phyloP scores from a whole-genome alignment of 2,888 invertebrate genomes.

The Cheiracanthium punctorium region DNA sequence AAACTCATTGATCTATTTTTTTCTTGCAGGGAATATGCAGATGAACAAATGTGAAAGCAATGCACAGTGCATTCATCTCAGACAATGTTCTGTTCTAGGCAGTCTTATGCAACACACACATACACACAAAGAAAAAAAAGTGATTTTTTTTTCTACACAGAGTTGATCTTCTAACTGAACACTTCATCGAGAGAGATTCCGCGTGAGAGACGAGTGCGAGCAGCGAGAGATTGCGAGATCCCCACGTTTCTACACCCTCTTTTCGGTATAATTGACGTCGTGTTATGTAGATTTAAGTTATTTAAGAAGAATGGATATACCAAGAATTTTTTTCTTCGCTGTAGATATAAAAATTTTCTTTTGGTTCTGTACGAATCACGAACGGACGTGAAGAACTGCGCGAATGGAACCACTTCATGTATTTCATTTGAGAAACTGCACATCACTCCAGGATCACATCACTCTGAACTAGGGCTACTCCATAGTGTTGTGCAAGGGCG shows the following conservation, averaged over 20 bases:
- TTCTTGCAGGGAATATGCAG: not conserved
- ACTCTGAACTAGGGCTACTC: too few relatives aligned
- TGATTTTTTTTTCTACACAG: too few relatives aligned
- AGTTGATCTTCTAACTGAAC: not conserved
- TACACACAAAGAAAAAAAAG: too few relatives aligned
- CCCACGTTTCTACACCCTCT: too few relatives aligned
- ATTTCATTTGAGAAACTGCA: too few relatives aligned
- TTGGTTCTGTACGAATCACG: not conserved
- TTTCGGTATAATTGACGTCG: too few relatives aligned
- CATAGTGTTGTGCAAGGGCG: too few relatives aligned
- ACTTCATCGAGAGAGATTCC: not conserved
- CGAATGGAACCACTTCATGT: not conserved
- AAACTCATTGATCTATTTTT: not conserved
- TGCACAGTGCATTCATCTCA: not conserved
- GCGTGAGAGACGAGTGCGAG: too few relatives aligned
- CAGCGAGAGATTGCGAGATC: too few relatives aligned
- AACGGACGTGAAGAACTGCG: too few relatives aligned
- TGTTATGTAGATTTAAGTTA: not conserved
- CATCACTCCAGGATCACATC: too few relatives aligned
- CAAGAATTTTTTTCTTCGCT: not conserved
- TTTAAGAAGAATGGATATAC: not conserved
- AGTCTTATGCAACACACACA: not conserved
- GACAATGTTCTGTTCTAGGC: not conserved
- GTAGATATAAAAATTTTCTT: not conserved
- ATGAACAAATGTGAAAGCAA: conserved; percentile 4